Base-by-base conservation (phyloP, 2,113 vertebrate species). In the Macquaria australasica region DNA sequence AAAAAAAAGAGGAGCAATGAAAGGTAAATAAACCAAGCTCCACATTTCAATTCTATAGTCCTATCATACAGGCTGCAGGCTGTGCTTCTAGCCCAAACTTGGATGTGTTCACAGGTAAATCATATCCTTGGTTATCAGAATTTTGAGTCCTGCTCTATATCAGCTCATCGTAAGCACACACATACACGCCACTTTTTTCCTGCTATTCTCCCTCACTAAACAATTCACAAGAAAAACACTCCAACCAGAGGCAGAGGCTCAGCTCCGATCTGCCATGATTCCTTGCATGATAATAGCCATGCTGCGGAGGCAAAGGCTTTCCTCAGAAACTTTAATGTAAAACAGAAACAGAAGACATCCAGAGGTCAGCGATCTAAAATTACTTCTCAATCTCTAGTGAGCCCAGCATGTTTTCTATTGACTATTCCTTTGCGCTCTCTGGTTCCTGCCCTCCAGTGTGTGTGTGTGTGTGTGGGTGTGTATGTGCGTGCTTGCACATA, bases 321-420 rank as follows among this genome's bases (percentile, higher is more conserved):
- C 91, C 82, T 85, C 43, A 67, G 77, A 92, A 94, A 93, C 83
- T 82, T 86, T 93, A 94, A 95, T 93, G 89, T 88, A 95, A 92
- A 95, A 90, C 92, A 94, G 92, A 91, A 93, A 94, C 87, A 87
- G 90, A 90, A 93, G 91, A 92, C 89, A 90, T 73, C 51, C 89
- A 93, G 93, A 94, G 94, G 93, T 95, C 94, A 94, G 81, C 50
- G 21, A 82, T 93, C 92, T 95, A 93, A 93, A 93, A 95, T 96
- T 93, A 95, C 94, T 92, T 79, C 85, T 92, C 84, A 94, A 87
- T 88, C 91, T 89, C 88, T 69, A 85, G 91, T 89, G 93, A 94
- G 91, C 83, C 91, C 84, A 95, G 94, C 91, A 82, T 95, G 93
- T 96, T 97, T 96, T 95, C 94, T 95, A 95, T 95, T 90, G 94